Percentiles rank a stretch among this genome's conserved stretches.
Conservation (phyloP, 2,888 invertebrate genomes). For the Aricia artaxerxes region DNA sequence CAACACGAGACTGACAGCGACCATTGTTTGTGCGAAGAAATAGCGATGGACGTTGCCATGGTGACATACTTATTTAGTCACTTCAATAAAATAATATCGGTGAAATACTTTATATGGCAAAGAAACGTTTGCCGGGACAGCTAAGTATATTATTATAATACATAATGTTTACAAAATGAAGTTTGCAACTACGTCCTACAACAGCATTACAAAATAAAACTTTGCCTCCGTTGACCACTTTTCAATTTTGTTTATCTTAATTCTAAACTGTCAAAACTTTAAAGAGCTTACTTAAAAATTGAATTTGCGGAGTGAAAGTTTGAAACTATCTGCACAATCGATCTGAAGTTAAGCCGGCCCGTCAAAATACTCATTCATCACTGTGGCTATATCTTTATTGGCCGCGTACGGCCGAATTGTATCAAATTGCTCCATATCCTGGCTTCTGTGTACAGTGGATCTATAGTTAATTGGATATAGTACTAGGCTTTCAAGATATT, state of each 20-base stretch:
- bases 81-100: no score
- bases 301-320: conserved; percentile 23
- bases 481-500: not conserved
- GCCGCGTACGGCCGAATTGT: conserved; percentile 43
- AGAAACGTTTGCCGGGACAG: no score
- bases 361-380: conserved; percentile 69
- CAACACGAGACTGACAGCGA: no score
- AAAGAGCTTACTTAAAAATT: conserved; percentile 19
- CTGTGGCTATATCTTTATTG: conserved; percentile 60
- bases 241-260: not conserved
- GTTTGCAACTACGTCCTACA: no score
- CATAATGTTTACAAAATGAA: no score
- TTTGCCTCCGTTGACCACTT: not conserved
- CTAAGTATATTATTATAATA: no score
- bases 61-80: no score
- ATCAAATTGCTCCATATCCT: conserved; percentile 9
- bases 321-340: conserved; percentile 5
- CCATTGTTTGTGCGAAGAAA: no score
- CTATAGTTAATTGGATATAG: conserved; percentile 3
- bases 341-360: conserved; percentile 23
- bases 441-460: conserved; percentile 18
- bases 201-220: no score
- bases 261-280: not conserved
- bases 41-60: no score
- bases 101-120: no score